Evolutionary conservation across 2,888 invertebrate genomes (phyloP), one percentile per base, ranked within the genome.

Genomic region (Cephus pulcher): DNA sequence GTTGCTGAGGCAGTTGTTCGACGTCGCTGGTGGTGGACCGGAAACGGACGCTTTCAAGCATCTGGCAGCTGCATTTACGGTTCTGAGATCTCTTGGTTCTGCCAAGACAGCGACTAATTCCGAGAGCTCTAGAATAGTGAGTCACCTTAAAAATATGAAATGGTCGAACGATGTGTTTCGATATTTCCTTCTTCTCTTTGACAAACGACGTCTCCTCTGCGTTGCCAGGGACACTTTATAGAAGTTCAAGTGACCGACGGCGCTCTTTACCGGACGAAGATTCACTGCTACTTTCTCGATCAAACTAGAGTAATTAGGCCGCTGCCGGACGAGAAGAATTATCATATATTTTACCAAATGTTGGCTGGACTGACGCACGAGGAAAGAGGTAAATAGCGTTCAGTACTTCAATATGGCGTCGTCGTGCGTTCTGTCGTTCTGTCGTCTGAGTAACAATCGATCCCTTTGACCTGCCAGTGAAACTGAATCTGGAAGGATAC

Each of bases 21-120:
- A 98, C 90, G 96, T 97, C 84, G 98, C 98, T 79, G 98, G 98
- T 81, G 98, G 98, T 86, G 98, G 98, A 75, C 96, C 97, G 4
- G 98, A 98, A 93, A 98, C 98, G 34, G 98, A 98, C 92, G 97
- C 98, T 74, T 98, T 98, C 93, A 98, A 98, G 92, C 98, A 98
- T 92, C 94, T 98, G 84, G 97, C 97, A 23, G 98, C 98, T 77
- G 98, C 98, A 75, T 97, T 98, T 93, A 98, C 98, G 81, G 98
- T 98, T 82, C 94, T 98, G 86, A 94, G 98, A 84, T 97, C 98
- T 34, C 94, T 98, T 80, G 98, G 98, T 83, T 96, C 97, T 69
- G 98, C 98, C 73, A 97, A 97, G 92, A 98, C 98, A 75, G 95
- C 95, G 76, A 95, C 96, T 84, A 98, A 98, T 92, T 96, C 97